Conservation (phyloP, 1,140 invertebrate genomes). For the Galleria mellonella region DNA sequence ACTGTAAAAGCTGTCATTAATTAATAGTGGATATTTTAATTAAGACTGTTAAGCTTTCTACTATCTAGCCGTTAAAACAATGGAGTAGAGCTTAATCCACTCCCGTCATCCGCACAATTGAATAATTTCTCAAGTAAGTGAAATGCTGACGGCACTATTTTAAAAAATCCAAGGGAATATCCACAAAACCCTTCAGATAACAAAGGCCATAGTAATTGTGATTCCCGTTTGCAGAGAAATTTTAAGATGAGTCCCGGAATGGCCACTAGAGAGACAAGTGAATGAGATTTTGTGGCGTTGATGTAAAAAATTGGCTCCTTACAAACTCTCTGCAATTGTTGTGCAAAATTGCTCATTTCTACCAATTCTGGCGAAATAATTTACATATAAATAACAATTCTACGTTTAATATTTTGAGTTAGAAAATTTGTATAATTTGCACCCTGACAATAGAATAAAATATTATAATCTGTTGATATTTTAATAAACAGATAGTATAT, state of each 20-base stretch:
- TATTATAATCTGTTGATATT: too few relatives aligned
- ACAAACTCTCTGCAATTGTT: neutral
- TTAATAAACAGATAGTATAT: too few relatives aligned
- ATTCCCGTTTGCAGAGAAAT: neutral
- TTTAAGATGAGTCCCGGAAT: conserved; percentile 1
- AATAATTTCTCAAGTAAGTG: conserved; percentile 1
- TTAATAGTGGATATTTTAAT: too few relatives aligned
- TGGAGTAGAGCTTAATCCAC: neutral
- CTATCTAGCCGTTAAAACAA: too few relatives aligned
- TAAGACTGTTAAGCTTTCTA: too few relatives aligned
- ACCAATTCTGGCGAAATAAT: too few relatives aligned
- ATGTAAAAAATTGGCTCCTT: conserved; percentile 1
- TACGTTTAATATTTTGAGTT: too few relatives aligned
- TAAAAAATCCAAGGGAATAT: neutral
- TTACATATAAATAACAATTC: too few relatives aligned
- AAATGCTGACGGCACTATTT: neutral
- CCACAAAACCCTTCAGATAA: conserved; percentile 1
- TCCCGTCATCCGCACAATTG: conserved; percentile 1
- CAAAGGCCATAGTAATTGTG: conserved; percentile 1
- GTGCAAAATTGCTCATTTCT: too few relatives aligned
- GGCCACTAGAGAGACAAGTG: neutral
- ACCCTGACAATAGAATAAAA: too few relatives aligned
- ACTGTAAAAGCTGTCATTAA: too few relatives aligned
- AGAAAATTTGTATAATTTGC: too few relatives aligned
- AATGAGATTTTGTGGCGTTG: neutral